A percentile compares a stretch with the other conserved stretches of the same genome.
These are phyloP conservation scores for Drosophila neotestacea DNA, from an alignment of 2,888 invertebrate genomes.

Conservation along the genomic window DNA sequence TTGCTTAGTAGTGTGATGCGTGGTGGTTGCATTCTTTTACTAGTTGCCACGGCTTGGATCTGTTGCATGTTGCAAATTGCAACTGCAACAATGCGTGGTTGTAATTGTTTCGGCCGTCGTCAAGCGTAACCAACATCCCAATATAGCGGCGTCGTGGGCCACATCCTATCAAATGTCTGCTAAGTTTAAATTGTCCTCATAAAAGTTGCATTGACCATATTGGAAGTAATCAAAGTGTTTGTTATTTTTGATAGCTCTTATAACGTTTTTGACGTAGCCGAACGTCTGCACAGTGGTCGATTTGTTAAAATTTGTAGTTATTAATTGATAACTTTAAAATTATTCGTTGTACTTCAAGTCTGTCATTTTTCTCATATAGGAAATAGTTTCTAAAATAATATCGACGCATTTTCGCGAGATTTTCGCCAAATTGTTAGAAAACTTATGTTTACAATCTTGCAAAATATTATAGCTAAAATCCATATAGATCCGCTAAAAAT, in stretches of 20 bases:
- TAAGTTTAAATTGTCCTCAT: conserved; percentile 60
- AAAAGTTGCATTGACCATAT: conserved; percentile 61
- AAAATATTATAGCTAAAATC: too few relatives aligned
- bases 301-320: conserved; percentile 31
- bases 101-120: conserved; percentile 55
- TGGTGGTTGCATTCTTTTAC: conserved; percentile 68
- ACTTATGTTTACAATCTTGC: too few relatives aligned
- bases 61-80: conserved; percentile 77
- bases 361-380: too few relatives aligned
- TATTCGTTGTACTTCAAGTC: too few relatives aligned
- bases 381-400: too few relatives aligned
- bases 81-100: conserved; percentile 22
- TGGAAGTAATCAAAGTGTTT: conserved; percentile 46
- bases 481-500: too few relatives aligned
- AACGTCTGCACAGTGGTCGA: conserved; percentile 29
- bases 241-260: conserved; percentile 33
- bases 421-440: too few relatives aligned
- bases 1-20: conserved; percentile 70
- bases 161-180: conserved; percentile 69
- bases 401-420: too few relatives aligned
- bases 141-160: conserved; percentile 55
- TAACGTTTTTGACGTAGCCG: conserved; percentile 40
- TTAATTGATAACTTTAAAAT: not conserved
- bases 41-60: conserved; percentile 33
- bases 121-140: conserved; percentile 71